Conservation (phyloP, 2,797 vertebrate genomes). For the Spinus pinus region DNA sequence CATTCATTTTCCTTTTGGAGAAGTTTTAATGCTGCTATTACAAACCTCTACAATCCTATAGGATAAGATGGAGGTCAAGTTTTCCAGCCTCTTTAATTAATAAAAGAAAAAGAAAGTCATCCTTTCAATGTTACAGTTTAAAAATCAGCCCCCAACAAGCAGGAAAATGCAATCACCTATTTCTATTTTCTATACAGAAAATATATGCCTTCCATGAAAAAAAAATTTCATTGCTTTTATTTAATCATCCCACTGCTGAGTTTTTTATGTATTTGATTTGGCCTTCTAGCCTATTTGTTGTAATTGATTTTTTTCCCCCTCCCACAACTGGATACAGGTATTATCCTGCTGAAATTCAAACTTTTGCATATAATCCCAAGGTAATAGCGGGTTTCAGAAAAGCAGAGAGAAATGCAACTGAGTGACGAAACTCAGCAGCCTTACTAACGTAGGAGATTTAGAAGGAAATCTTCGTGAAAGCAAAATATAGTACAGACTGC, state of each 20-base stretch:
- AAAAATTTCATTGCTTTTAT: background rate
- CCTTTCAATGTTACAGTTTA: background rate
- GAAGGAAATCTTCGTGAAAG: background rate
- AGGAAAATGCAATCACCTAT: background rate
- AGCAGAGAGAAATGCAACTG: background rate
- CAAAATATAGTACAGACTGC: background rate
- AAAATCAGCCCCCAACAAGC: background rate
- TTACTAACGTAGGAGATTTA: background rate
- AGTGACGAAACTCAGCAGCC: background rate
- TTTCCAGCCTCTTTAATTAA: background rate
- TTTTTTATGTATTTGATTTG: conserved; percentile 29
- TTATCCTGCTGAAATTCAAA: background rate
- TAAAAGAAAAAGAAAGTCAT: background rate
- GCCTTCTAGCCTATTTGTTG: background rate
- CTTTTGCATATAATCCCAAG: background rate
- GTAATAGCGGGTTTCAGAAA: background rate
- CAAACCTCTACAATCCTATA: background rate
- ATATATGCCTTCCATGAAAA: background rate
- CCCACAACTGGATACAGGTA: background rate
- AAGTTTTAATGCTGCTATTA: background rate
- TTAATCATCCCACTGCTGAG: background rate
- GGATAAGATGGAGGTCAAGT: background rate
- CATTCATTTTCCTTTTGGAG: background rate
- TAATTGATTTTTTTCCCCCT: background rate
- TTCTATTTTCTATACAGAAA: background rate